phyloP scores from a whole-genome alignment of 2,113 vertebrate species.

The Cacatua alba region DNA sequence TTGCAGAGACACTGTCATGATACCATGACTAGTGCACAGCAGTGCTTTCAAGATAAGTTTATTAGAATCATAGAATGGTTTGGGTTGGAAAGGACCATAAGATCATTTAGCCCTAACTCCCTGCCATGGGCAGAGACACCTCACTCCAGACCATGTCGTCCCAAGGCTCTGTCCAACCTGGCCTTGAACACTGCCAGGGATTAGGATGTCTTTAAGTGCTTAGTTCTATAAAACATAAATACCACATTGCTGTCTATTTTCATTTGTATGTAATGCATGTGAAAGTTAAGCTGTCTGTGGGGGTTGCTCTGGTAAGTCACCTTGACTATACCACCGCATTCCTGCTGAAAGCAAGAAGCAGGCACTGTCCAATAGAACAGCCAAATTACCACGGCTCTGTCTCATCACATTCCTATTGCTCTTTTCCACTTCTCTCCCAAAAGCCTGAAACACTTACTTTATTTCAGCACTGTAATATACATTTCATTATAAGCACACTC shows the following conservation, averaged over 20 bases:
- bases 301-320: background rate
- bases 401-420: background rate
- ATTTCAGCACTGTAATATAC: background rate
- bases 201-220: background rate
- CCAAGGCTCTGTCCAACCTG: background rate
- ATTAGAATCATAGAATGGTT: background rate
- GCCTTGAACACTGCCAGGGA: background rate
- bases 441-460: background rate
- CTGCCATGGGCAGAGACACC: background rate
- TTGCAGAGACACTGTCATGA: background rate
- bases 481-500: background rate
- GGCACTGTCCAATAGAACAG: fast-evolving
- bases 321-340: background rate
- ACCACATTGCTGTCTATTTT: background rate
- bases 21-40: background rate
- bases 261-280: background rate
- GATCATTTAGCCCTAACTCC: background rate
- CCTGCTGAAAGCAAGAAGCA: background rate
- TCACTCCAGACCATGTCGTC: background rate
- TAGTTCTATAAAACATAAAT: background rate
- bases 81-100: background rate
- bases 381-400: background rate
- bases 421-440: background rate
- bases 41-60: background rate
- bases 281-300: background rate